Conservation (phyloP, 2,113 vertebrate genomes). For the Trichechus manatus region DNA sequence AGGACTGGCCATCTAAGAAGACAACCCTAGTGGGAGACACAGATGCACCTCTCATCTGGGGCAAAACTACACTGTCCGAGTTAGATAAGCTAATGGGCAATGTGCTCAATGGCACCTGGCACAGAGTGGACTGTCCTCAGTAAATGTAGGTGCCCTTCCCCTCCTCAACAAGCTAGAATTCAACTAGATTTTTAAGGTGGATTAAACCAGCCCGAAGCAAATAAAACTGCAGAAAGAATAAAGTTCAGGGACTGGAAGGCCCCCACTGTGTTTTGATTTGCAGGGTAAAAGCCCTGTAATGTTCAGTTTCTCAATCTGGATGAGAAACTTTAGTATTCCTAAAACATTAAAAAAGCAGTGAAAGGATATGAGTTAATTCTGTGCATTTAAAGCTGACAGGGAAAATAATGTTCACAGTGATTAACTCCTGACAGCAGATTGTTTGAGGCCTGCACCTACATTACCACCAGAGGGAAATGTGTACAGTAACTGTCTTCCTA, state of each 20-base stretch:
- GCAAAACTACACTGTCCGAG: not conserved
- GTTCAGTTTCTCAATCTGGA: not conserved
- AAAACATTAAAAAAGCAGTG: not conserved
- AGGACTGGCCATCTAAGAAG: too few relatives aligned
- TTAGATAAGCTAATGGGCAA: too few relatives aligned
- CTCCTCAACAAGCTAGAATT: not conserved
- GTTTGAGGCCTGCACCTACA: not conserved
- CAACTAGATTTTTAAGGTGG: not conserved
- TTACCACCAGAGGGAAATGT: not conserved
- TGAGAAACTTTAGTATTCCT: not conserved
- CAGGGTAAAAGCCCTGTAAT: not conserved
- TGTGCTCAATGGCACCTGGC: too few relatives aligned
- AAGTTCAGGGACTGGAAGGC: not conserved
- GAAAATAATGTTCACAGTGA: too few relatives aligned
- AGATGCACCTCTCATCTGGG: not conserved
- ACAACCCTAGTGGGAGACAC: not conserved
- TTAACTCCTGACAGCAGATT: not conserved
- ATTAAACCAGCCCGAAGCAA: not conserved
- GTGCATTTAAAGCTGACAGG: not conserved
- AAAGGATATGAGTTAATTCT: not conserved
- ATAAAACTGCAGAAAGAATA: not conserved
- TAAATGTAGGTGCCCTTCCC: not conserved
- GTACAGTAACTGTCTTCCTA: not conserved
- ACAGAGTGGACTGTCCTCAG: not conserved
- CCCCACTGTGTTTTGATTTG: not conserved